phyloP scores from a whole-genome alignment of 2,797 vertebrate genomes.

The Pseudochromis fuscus region DNA sequence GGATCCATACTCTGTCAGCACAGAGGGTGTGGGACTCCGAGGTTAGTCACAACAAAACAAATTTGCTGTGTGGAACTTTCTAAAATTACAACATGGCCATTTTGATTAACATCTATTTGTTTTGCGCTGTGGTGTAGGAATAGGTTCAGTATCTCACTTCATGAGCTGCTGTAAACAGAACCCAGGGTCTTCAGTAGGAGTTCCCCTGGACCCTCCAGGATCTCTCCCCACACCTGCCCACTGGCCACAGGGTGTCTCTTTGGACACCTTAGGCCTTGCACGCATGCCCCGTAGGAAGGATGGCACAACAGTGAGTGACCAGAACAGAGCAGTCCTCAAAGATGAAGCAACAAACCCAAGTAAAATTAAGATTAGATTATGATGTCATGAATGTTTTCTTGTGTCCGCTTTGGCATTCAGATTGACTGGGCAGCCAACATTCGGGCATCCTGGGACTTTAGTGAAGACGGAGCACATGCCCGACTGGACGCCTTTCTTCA shows the following conservation, averaged over 20 bases:
- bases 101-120: not conserved
- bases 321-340: not conserved
- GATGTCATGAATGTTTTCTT: not conserved
- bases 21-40: conserved; percentile 83
- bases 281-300: conserved; percentile 83
- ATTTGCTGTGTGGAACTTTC: not conserved
- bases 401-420: conserved; percentile 54
- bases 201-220: conserved; percentile 74
- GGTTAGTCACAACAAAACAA: conserved; percentile 58
- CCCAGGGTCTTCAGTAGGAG: conserved; percentile 62
- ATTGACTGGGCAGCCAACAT: conserved; percentile 85
- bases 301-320: conserved; percentile 77
- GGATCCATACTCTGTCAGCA: conserved; percentile 83
- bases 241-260: conserved; percentile 74
- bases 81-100: not conserved
- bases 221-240: conserved; percentile 74
- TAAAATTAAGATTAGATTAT: not conserved
- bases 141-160: conserved; percentile 86
- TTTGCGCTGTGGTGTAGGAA: conserved; percentile 69
- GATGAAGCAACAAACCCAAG: not conserved
- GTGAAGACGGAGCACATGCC: conserved; percentile 79
- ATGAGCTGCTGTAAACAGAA: conserved; percentile 83
- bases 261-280: conserved; percentile 75
- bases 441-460: conserved; percentile 83
- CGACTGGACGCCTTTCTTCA: conserved; percentile 76